Base-by-base conservation (phyloP, 1,140 invertebrate species). In the Hydropsyche tenuis region DNA sequence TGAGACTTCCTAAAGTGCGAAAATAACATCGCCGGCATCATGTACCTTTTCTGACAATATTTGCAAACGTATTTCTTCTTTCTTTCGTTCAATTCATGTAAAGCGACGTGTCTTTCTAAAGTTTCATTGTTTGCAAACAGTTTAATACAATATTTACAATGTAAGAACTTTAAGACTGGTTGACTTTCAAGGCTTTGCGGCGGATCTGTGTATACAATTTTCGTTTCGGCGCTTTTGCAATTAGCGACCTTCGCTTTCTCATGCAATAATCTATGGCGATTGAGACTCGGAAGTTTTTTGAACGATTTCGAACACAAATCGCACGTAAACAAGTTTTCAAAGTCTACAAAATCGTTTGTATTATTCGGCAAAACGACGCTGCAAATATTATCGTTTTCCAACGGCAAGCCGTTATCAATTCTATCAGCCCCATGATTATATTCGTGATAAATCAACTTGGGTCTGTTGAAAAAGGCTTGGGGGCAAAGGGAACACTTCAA, bases 61-160 rank as follows among this genome's bases (percentile, higher is more conserved):
- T 72, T 72, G 23, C 70, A 72, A 62, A 23, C 30, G 42, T 72
- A 72, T 45, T 63, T 72, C 43, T 63, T 62, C 18, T 56, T 60
- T 6, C 46, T 72, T 72, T 63, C 45, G 14, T 63, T 72, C 5
- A n/a, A 9, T 4, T 42, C 42, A 27, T 63, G 70, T 4, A 18
- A 1, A 9, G 23, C 30, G 0, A 63, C 16, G 22, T 72, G 70
- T 22, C 42, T 62, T 14, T 42, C 22, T 14, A 63, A 51, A 45
- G 20, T 45, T 1, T 45, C 16, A 1, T 3, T 22, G 20, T 72
- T 64, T 16, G 18, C 60, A 48, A 72, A 48, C 18, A 72, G 1
- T 63, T 30, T 63, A 14, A 1, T 11, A 18, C 70, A 72, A 25
- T 63, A 63, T 63, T 62, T 63, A 18, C 70, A 72, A 1, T 64